Evolutionary conservation across 2,888 invertebrate genomes (phyloP).

Genomic region (Oxystoma pomonae): DNA sequence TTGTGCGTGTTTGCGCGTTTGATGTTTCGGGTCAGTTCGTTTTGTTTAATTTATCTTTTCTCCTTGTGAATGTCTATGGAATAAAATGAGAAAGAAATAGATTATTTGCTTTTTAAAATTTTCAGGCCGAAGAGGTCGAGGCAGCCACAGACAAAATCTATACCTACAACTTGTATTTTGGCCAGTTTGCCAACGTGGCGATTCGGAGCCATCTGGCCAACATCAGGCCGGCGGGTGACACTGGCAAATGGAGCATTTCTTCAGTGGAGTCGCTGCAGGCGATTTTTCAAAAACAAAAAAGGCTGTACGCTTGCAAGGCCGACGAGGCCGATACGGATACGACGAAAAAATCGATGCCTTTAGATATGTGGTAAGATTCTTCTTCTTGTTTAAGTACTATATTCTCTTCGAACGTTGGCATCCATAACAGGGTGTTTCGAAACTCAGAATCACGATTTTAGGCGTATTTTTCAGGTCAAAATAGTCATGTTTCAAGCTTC

Average conservation of each 20-base stretch:
- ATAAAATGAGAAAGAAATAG: too few species aligned
- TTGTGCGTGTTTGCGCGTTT: too few species aligned
- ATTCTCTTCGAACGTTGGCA: too few species aligned
- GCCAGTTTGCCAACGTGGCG: constrained; percentile 53
- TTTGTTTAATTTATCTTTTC: too few species aligned
- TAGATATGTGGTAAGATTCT: constrained; percentile 27
- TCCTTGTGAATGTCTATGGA: too few species aligned
- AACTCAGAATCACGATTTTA: too few species aligned
- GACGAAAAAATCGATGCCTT: constrained; percentile 24
- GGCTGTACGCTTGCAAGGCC: constrained; percentile 12
- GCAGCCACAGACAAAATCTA: constrained; percentile 23
- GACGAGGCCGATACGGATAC: constrained; percentile 13
- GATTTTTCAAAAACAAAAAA: constrained; percentile 13
- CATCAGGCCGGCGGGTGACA: constrained; percentile 64
- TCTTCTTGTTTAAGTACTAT: too few species aligned
- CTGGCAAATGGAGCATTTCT: constrained; percentile 55
- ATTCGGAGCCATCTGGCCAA: constrained; percentile 66
- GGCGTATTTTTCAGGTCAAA: too few species aligned
- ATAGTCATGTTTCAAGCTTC: too few species aligned
- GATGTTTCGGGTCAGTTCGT: too few species aligned
- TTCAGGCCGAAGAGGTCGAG: constrained; percentile 8
- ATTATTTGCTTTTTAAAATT: too few species aligned
- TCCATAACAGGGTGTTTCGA: too few species aligned
- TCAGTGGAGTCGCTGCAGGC: constrained; percentile 56
- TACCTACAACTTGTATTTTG: constrained; percentile 44